Conservation (phyloP, 1,140 invertebrate species). For the Drosophila kurseongensis region DNA sequence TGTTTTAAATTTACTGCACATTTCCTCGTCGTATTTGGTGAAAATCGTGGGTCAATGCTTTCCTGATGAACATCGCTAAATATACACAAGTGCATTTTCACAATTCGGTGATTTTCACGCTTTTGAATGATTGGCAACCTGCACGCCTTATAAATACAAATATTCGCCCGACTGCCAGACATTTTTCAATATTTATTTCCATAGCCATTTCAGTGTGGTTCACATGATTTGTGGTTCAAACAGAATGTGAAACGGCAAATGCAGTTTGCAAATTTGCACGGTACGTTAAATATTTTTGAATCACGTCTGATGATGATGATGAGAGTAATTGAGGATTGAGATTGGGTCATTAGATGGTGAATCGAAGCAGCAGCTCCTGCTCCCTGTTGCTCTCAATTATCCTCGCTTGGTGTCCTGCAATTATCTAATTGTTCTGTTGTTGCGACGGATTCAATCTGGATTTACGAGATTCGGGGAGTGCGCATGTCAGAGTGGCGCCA, state of each 20-base stretch:
- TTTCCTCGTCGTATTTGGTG: background rate
- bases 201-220: conserved; percentile 9
- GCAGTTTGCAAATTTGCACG: conserved; percentile 14
- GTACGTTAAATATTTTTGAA: conserved; percentile 9
- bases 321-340: conserved; percentile 6
- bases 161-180: conserved; percentile 32
- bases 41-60: conserved; percentile 33
- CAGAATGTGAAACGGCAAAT: conserved; percentile 21
- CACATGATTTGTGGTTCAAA: conserved; percentile 17
- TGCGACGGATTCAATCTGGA: conserved; percentile 29
- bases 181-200: conserved; percentile 35
- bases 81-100: conserved; percentile 18
- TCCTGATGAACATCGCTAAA: conserved; percentile 30
- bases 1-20: background rate
- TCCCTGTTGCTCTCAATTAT: conserved; percentile 39
- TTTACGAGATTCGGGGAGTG: conserved; percentile 43
- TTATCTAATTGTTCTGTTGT: conserved; percentile 72
- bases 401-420: conserved; percentile 43
- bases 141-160: conserved; percentile 45
- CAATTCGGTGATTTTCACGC: conserved; percentile 36
- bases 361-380: conserved; percentile 13
- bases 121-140: conserved; percentile 41
- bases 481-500: conserved; percentile 79
- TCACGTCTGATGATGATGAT: conserved; percentile 1
- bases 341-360: conserved; percentile 19